Conservation (phyloP, 2,113 vertebrate genomes). For the Tychaedon coryphoeus region DNA sequence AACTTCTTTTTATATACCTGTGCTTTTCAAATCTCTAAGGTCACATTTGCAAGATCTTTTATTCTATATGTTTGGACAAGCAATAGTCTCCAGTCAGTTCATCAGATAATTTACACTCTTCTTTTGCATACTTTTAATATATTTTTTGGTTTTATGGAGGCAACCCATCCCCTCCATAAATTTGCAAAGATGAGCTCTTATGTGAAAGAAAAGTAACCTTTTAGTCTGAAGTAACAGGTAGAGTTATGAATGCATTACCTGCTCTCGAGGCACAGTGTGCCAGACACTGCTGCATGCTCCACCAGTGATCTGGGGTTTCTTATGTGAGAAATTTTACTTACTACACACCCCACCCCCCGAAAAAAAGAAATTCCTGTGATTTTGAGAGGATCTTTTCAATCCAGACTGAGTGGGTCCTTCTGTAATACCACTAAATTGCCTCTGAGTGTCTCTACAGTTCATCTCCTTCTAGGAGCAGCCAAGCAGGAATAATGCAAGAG, state of each 20-base stretch:
- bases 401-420: background rate
- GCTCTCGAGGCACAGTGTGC: background rate
- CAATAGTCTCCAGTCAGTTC: background rate
- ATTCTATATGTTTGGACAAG: background rate
- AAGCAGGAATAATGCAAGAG: slow-evolving; percentile 54
- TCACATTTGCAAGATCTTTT: background rate
- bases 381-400: background rate
- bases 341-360: rapidly evolving
- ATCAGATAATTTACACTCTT: background rate
- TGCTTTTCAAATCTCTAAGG: background rate
- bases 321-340: background rate
- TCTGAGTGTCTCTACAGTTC: slow-evolving; percentile 70
- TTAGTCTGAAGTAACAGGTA: background rate
- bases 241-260: background rate
- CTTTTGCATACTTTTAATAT: background rate
- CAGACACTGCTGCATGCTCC: background rate
- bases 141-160: background rate
- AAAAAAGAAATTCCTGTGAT: background rate
- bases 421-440: slow-evolving; percentile 58
- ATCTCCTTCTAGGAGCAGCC: slow-evolving; percentile 13
- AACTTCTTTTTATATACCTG: background rate
- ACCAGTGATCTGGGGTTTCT: background rate
- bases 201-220: background rate
- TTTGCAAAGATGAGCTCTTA: background rate
- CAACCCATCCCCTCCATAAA: background rate